Base-by-base conservation (phyloP, 2,888 invertebrate genomes). In the Lingula anatina region DNA sequence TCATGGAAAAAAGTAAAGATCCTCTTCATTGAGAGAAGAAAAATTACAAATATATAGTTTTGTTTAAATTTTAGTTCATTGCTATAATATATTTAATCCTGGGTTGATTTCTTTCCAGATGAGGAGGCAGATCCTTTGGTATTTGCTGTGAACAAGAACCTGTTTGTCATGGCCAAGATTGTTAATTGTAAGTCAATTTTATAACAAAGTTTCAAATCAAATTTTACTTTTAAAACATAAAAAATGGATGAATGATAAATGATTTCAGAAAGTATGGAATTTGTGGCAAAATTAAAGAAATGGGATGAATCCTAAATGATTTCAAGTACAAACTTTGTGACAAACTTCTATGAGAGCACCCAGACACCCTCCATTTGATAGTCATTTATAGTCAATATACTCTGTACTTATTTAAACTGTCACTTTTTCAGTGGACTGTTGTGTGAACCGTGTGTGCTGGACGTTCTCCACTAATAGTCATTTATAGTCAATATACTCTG, bases 131-230 rank as follows among this genome's bases (percentile, higher is more conserved):
- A 78, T 49, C 83, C 84, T 47, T 80, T 87, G 54, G 84, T 83
- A 67, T 90, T 89, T 77, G 86, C 86, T 7, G 74, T 90, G 27
- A 86, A 87, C 71, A 82, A 83, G 52, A 89, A 89, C 75, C 82
- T 90, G 40, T 84, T 83, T 68, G 85, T 89, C 12, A 82, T 83
- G 57, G 85, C 88, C 15, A 88, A 87, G 78, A 83, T 88, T 59
- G 80, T 87, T 38, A 83, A 84, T 70, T 82, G 88, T 88, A 79
- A 84, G 87, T 84, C 56, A 41, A 26, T n/a, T n/a, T n/a, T n/a
- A n/a, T n/a, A n/a, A n/a, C n/a, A n/a, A n/a, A n/a, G n/a, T n/a
- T n/a, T n/a, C n/a, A n/a, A n/a, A n/a, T n/a, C n/a, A n/a, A n/a
- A n/a, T n/a, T n/a, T 25, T 42, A 25, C 24, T 7, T 39, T 15